phyloP scores from a whole-genome alignment of 2,797 vertebrate genomes.

The Esox masquinongy region DNA sequence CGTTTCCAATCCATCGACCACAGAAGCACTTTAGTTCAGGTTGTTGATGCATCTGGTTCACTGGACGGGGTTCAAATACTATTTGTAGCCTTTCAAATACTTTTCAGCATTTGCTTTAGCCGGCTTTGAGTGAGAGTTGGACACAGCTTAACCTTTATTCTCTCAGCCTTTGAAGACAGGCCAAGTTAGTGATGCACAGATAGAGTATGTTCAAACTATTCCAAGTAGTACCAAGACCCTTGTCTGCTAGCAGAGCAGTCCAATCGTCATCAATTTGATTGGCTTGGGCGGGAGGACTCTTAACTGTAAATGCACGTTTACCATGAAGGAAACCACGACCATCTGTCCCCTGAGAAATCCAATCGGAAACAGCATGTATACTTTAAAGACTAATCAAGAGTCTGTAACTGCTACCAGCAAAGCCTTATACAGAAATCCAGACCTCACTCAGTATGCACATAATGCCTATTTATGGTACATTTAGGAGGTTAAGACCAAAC shows the following conservation, averaged over 20 bases:
- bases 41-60: background rate
- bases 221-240: background rate
- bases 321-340: conserved; percentile 18
- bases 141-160: background rate
- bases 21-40: background rate
- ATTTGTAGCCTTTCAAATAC: background rate
- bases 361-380: background rate
- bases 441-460: background rate
- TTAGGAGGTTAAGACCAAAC: background rate
- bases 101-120: conserved; percentile 8
- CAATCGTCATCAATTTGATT: background rate
- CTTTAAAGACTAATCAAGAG: background rate
- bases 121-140: background rate
- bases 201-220: background rate
- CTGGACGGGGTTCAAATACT: background rate
- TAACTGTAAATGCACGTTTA: conserved; percentile 23
- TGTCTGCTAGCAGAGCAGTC: background rate
- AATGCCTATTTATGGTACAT: background rate
- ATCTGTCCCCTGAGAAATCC: conserved; percentile 8
- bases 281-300: conserved; percentile 9
- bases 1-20: background rate
- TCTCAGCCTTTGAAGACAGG: background rate
- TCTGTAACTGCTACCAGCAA: background rate
- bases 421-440: background rate
- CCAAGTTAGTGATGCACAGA: background rate